phyloP scores from a whole-genome alignment of 2,113 vertebrate genomes.

The Xerus inauris region DNA sequence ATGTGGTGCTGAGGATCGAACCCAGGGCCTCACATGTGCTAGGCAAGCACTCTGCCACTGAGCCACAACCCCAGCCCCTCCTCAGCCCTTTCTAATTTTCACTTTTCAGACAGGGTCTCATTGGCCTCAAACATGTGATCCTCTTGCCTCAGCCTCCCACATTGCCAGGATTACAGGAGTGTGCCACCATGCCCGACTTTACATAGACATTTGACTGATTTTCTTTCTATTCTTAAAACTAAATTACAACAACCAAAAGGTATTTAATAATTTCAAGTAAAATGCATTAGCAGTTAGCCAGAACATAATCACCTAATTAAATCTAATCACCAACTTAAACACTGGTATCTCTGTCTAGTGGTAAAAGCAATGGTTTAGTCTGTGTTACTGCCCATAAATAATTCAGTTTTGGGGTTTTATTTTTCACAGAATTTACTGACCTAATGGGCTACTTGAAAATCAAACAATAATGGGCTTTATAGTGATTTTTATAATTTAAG shows the following conservation, averaged over 20 bases:
- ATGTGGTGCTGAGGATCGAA: too few species aligned
- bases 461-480: neutral
- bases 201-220: neutral
- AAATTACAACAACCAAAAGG: conserved; percentile 11
- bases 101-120: neutral
- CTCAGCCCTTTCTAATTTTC: too few species aligned
- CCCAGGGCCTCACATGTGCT: too few species aligned
- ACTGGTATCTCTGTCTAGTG: neutral
- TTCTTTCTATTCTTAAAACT: conserved; percentile 35
- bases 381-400: neutral
- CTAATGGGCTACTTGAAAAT: conserved; percentile 1
- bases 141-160: neutral
- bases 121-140: neutral
- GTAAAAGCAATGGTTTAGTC: conserved; percentile 51
- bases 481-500: conserved; percentile 50
- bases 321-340: conserved; percentile 45
- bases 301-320: conserved; percentile 55
- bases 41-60: too few species aligned
- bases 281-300: conserved; percentile 24
- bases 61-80: too few species aligned
- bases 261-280: conserved; percentile 53
- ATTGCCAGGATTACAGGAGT: neutral
- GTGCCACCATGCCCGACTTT: neutral
- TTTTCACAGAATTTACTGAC: conserved; percentile 61
- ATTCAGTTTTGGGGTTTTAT: conserved; percentile 43